These are phyloP conservation scores for Sylvietta virens DNA, from an alignment of 2,113 vertebrate genomes.

Conservation along the genomic window DNA sequence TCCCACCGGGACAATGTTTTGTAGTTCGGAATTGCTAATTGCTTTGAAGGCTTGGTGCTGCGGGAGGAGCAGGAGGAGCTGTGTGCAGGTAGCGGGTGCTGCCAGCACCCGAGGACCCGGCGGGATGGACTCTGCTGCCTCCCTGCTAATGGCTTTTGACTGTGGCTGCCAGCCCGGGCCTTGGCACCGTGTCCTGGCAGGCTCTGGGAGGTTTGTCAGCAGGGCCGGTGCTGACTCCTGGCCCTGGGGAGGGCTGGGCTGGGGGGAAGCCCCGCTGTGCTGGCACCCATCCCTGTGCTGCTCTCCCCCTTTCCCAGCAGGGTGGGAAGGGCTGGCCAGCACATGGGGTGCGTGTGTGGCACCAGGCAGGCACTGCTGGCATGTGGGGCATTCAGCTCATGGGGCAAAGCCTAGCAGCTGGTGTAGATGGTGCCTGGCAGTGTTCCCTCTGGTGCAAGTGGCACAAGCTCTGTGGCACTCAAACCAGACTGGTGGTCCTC, in stretches of 20 bases:
- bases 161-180: background rate
- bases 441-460: background rate
- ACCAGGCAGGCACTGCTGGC: background rate
- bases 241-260: background rate
- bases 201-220: background rate
- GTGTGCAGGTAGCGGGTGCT: background rate
- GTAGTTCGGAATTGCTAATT: slow-evolving; percentile 75
- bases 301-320: fast-evolving
- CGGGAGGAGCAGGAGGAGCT: slow-evolving; percentile 1
- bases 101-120: background rate
- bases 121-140: background rate
- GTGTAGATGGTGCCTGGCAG: background rate
- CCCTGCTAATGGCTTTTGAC: background rate
- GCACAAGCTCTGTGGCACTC: background rate
- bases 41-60: slow-evolving; percentile 50
- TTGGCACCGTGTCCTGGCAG: background rate
- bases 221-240: background rate
- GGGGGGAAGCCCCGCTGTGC: background rate
- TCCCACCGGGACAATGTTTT: slow-evolving; percentile 70
- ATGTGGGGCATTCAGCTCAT: background rate
- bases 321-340: background rate
- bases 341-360: fast-evolving
- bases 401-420: background rate
- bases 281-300: background rate
- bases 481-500: background rate